Evolutionary conservation across 2,797 vertebrate species (phyloP).

Genomic region (Coregonus suidteri): DNA sequence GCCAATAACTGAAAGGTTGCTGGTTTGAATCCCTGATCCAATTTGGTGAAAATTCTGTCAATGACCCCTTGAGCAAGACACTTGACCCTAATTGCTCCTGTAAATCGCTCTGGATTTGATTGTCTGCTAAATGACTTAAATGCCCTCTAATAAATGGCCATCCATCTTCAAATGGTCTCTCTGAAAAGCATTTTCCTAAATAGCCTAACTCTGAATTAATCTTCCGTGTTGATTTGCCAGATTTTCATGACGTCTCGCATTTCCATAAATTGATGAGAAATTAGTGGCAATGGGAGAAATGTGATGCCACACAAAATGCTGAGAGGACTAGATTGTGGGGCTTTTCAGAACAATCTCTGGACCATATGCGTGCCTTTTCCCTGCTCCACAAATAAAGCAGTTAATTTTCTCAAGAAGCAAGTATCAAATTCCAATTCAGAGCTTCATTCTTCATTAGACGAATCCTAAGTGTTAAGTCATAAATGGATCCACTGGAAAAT

Average conservation of each 20-base stretch:
- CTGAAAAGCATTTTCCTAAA: constrained; percentile 18
- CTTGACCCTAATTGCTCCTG: too few relatives aligned
- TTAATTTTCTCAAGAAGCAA: neutral
- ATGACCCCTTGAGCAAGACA: too few relatives aligned
- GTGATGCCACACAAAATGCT: neutral
- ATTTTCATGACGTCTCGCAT: constrained; percentile 14
- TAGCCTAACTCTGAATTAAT: constrained; percentile 25
- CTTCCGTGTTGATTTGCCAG: constrained; percentile 14
- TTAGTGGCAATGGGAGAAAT: neutral
- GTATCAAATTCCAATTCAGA: neutral
- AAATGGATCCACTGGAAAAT: neutral
- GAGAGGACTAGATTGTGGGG: neutral
- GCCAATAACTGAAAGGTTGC: too few relatives aligned
- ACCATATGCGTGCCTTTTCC: neutral
- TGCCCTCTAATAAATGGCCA: constrained; percentile 12
- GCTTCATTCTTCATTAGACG: neutral
- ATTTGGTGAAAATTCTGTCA: too few relatives aligned
- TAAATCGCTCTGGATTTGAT: too few relatives aligned
- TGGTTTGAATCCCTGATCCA: too few relatives aligned
- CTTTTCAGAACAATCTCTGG: neutral
- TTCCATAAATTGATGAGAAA: constrained; percentile 20
- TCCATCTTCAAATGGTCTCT: constrained; percentile 18
- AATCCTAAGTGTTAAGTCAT: neutral
- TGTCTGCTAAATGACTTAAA: neutral
- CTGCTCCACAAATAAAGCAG: neutral